Evolutionary conservation across 2,797 vertebrate genomes (phyloP).

Genomic region (Tragopan temminckii): DNA sequence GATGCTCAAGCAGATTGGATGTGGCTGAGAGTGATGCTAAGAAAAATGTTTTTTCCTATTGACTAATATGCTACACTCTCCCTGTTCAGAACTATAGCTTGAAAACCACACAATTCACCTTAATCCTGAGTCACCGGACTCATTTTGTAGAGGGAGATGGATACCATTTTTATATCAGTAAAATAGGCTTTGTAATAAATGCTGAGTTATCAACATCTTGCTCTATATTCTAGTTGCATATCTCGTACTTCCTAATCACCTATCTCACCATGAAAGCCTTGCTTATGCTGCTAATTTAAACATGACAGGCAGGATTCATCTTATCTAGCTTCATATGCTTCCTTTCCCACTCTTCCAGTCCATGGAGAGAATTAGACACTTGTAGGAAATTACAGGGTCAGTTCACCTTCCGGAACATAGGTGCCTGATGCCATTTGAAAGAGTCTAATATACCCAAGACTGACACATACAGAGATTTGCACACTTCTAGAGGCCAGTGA

Average conservation of each 20-base stretch:
- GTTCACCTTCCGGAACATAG: not conserved
- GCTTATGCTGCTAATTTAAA: not conserved
- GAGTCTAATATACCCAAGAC: not conserved
- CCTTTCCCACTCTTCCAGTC: not conserved
- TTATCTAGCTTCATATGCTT: not conserved
- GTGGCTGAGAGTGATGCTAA: not conserved
- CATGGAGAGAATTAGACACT: not conserved
- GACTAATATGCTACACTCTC: not conserved
- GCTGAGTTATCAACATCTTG: not conserved
- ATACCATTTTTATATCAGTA: not conserved
- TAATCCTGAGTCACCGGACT: not conserved
- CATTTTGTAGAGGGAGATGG: not conserved
- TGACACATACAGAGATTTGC: not conserved
- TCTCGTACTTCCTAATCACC: not conserved
- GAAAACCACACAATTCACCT: not conserved
- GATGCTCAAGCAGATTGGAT: not conserved
- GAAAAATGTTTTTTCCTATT: not conserved
- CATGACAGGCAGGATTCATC: not conserved
- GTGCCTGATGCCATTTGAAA: not conserved
- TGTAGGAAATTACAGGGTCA: not conserved
- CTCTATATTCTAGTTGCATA: not conserved
- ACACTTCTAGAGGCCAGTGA: not conserved
- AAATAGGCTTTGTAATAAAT: not conserved
- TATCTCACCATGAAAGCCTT: not conserved
- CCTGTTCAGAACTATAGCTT: not conserved